Percentiles rank a stretch among this genome's conserved stretches.
phyloP scores from a whole-genome alignment of 2,888 invertebrate genomes.

The Eueremaeus valkanovi region DNA sequence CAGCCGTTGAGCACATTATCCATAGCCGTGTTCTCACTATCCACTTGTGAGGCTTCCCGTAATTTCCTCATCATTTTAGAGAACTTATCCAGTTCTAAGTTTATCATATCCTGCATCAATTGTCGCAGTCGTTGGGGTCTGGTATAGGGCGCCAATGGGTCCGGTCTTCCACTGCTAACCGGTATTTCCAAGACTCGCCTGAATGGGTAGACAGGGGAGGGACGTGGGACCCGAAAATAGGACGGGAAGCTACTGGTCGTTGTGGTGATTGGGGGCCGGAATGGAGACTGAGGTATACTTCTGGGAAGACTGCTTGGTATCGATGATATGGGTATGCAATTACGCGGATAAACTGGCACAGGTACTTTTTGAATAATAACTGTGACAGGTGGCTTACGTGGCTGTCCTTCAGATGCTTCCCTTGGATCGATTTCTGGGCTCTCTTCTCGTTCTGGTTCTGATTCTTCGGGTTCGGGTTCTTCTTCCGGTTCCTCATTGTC shows the following conservation, averaged over 20 bases:
- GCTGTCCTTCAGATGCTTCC: not conserved
- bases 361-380: not conserved
- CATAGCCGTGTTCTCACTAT: not conserved
- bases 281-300: not conserved
- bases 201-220: not conserved
- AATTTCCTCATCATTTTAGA: not conserved
- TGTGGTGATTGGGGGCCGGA: not conserved
- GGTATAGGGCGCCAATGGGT: not conserved
- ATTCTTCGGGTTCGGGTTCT: not conserved
- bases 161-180: not conserved
- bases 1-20: not conserved
- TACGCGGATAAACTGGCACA: not conserved
- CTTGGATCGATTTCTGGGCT: not conserved
- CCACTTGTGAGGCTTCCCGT: not conserved
- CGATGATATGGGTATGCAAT: not conserved
- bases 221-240: not conserved
- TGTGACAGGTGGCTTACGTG: not conserved
- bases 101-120: constrained; percentile 10
- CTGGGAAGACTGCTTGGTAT: no score
- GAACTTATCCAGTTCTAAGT: not conserved
- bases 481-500: not conserved
- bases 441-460: not conserved
- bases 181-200: not conserved
- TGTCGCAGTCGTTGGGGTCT: not conserved
- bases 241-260: not conserved